phyloP scores from a whole-genome alignment of 2,797 vertebrate species.

The Oreochromis grahami region DNA sequence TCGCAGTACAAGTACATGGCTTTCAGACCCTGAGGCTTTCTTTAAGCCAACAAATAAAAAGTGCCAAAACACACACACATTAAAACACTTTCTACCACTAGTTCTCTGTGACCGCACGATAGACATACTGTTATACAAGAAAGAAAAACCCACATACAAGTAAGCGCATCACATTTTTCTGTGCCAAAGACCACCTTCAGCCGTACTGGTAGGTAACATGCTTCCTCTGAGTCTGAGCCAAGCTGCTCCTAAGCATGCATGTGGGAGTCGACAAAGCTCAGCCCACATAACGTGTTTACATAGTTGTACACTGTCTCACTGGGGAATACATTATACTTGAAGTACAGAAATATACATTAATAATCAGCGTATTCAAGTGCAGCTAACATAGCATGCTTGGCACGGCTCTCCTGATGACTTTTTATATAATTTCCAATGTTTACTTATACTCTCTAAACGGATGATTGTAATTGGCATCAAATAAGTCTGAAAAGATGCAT shows the following conservation, averaged over 20 bases:
- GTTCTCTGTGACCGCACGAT: not conserved
- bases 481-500: not conserved
- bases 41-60: not conserved
- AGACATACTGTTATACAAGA: not conserved
- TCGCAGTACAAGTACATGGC: not conserved
- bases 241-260: constrained; percentile 53
- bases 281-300: constrained; percentile 61
- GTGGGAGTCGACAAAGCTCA: constrained; percentile 63
- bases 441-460: not conserved
- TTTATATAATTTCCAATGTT: not conserved
- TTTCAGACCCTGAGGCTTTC: not conserved
- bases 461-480: not conserved
- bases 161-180: constrained; percentile 9
- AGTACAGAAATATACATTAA: constrained; percentile 40
- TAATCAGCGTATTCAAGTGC: constrained; percentile 9
- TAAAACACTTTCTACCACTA: not conserved
- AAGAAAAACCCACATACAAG: constrained; percentile 1
- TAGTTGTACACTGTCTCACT: constrained; percentile 26
- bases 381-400: not conserved
- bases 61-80: not conserved
- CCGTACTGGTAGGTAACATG: constrained; percentile 45
- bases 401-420: not conserved
- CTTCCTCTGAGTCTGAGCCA: constrained; percentile 57
- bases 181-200: constrained; percentile 49
- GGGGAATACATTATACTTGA: constrained; percentile 38